Conservation (phyloP, 2,113 vertebrate genomes). For the Silurus glanis region DNA sequence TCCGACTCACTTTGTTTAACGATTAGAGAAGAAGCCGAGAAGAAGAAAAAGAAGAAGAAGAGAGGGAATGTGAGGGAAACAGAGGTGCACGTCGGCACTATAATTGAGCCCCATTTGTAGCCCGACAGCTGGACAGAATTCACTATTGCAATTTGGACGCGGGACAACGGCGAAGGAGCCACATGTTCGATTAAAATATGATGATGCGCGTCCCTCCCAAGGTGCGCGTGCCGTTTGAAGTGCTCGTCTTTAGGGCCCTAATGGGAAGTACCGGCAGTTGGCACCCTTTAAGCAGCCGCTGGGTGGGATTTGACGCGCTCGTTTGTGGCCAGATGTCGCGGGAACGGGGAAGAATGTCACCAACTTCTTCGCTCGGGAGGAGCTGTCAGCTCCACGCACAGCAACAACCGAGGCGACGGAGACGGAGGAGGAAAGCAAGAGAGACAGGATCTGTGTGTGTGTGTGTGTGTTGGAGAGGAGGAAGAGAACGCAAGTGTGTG, state of each 20-base stretch:
- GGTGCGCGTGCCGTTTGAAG: constrained; percentile 64
- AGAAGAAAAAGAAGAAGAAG: neutral
- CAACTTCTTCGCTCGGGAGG: constrained; percentile 63
- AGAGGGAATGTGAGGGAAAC: neutral
- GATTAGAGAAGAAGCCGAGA: constrained; percentile 47
- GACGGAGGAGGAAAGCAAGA: neutral
- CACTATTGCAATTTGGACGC: constrained; percentile 68
- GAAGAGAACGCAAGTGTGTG: neutral
- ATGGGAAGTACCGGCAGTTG: constrained; percentile 66
- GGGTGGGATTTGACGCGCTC: constrained; percentile 61
- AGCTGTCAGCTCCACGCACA: constrained; percentile 34
- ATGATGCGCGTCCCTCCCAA: constrained; percentile 66
- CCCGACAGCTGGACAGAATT: constrained; percentile 74
- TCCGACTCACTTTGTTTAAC: constrained; percentile 58
- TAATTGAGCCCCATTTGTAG: constrained; percentile 67
- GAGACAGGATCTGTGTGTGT: neutral
- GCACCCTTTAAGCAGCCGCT: constrained; percentile 59
- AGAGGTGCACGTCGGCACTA: constrained; percentile 43
- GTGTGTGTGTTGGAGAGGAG: neutral
- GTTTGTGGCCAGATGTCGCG: constrained; percentile 68
- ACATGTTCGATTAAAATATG: constrained; percentile 75
- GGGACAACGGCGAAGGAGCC: constrained; percentile 61
- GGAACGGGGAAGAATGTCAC: constrained; percentile 55
- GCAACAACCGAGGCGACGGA: constrained; percentile 52
- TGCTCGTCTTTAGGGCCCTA: constrained; percentile 73